These are phyloP conservation scores for Aphis craccivora DNA, from an alignment of 1,140 invertebrate genomes.

Conservation along the genomic window DNA sequence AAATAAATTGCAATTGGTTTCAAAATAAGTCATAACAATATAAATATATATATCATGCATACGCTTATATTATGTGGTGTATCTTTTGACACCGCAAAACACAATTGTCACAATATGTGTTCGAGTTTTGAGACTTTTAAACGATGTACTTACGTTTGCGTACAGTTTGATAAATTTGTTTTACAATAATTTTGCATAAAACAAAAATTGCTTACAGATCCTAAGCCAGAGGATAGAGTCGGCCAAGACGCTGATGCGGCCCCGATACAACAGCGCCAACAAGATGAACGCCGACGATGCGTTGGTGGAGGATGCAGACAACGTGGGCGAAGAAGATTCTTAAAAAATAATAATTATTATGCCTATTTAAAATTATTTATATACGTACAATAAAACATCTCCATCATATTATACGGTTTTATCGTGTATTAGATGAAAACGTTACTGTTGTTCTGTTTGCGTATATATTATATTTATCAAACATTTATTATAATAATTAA, in stretches of 20 bases:
- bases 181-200: background rate
- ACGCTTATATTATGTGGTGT: no score
- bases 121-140: background rate
- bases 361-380: constrained; percentile 1
- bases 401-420: background rate
- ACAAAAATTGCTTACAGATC: constrained; percentile 23
- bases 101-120: background rate
- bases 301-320: background rate
- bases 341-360: constrained; percentile 5
- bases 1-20: background rate
- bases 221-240: constrained; percentile 58
- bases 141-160: background rate
- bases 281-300: background rate
- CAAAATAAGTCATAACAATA: no score
- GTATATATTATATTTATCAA: background rate
- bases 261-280: constrained; percentile 44
- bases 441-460: background rate
- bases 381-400: background rate
- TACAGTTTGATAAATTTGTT: background rate
- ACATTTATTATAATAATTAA: background rate
- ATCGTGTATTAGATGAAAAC: background rate
- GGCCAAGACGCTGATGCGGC: constrained; percentile 57
- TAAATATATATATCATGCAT: no score
- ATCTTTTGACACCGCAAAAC: background rate
- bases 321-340: constrained; percentile 23